Percentiles rank a stretch among this genome's conserved stretches.
Evolutionary conservation across 2,797 vertebrate genomes (phyloP).

Genomic region (Clarias fuscus): DNA sequence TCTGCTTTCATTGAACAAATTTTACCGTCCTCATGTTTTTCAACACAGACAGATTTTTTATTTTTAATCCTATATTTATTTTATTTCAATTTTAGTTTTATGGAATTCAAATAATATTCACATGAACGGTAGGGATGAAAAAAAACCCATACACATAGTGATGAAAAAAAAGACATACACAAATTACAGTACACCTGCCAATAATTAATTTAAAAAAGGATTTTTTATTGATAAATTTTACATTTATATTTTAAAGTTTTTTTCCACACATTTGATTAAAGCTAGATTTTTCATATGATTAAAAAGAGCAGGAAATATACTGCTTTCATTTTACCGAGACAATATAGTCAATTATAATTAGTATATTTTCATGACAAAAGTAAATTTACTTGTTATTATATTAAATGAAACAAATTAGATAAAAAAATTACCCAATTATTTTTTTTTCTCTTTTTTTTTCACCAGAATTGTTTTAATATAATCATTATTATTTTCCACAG

Average conservation of each 20-base stretch:
- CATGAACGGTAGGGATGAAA: not conserved
- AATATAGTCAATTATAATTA: not conserved
- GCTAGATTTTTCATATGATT: not conserved
- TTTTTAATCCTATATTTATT: not conserved
- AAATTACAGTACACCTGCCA: no score
- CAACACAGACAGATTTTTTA: not conserved
- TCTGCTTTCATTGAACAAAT: not conserved
- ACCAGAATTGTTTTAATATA: not conserved
- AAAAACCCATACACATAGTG: no score
- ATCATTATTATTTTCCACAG: not conserved
- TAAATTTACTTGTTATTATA: not conserved
- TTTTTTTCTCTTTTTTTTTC: not conserved
- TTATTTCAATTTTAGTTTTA: not conserved
- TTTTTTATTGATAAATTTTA: not conserved
- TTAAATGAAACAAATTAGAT: not conserved
- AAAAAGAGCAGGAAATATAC: not conserved
- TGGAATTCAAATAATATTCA: not conserved
- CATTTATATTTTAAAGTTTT: not conserved
- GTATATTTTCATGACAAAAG: not conserved
- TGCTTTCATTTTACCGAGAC: not conserved
- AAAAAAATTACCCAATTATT: not conserved
- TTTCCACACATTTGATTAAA: not conserved
- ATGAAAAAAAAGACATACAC: no score
- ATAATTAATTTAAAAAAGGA: not conserved
- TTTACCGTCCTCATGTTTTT: not conserved